These are phyloP conservation scores for Presbytis comata DNA, from an alignment of 2,797 vertebrate species.

Conservation along the genomic window DNA sequence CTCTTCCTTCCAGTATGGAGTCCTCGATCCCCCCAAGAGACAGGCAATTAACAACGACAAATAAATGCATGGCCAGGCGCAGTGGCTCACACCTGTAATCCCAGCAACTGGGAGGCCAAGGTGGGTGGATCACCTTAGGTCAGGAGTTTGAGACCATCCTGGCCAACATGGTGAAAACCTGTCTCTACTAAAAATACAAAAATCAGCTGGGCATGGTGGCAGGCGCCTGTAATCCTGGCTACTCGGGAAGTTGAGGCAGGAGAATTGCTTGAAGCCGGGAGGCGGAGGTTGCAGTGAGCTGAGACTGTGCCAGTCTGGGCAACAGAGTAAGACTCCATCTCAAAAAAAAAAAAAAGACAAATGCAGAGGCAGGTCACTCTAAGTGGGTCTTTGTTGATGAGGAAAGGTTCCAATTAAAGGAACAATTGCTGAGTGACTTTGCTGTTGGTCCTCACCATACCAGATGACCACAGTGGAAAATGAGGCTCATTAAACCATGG, in stretches of 20 bases:
- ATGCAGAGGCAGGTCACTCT: not conserved
- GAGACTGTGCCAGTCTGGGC: not conserved
- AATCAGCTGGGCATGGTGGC: not conserved
- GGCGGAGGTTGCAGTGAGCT: not conserved
- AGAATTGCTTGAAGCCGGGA: not conserved
- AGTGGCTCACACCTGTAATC: not conserved
- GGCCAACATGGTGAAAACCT: not conserved
- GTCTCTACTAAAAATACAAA: not conserved
- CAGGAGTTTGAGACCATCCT: not conserved
- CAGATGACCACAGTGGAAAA: not conserved
- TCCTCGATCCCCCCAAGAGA: not conserved
- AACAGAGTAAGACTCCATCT: not conserved
- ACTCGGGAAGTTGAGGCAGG: not conserved
- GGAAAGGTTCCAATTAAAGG: not conserved
- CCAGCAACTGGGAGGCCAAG: not conserved
- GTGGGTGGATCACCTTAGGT: not conserved
- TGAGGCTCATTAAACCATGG: no score
- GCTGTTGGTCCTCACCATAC: fast-evolving
- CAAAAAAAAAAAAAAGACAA: not conserved
- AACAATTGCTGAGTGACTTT: fast-evolving
- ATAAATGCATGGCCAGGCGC: not conserved
- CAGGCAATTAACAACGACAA: not conserved
- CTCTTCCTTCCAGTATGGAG: not conserved
- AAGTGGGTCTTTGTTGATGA: fast-evolving
- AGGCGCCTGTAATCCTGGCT: not conserved